Base-by-base conservation (phyloP, 2,888 invertebrate genomes). In the Drosophila macrospina region DNA sequence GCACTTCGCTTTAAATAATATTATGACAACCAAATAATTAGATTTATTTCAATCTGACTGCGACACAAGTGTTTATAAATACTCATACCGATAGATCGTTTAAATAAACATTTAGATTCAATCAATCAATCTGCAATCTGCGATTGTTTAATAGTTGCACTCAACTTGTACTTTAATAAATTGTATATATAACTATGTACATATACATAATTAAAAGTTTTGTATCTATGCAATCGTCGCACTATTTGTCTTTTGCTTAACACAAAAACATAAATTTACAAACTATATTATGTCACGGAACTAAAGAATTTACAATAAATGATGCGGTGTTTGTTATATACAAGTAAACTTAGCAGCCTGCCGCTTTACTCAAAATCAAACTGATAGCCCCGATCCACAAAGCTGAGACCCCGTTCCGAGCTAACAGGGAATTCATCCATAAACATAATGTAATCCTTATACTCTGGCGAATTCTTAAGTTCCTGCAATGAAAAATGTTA, bases 301-400 rank as follows among this genome's bases (percentile, higher is more conserved):
- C 26, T 50, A 60, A 52, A 30, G 7, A 52, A 60, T 63, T 54
- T 61, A 65, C 48, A 71, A 39, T 41, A 51, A 41, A 36, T 62
- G 42, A 54, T 41, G 54, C 39, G 41, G 5, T 48, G 15, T 62
- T 50, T 56, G 16, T 42, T 69, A 75, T 74, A 26, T 74, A 77
- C 68, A 74, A 36, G 24, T 45, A 16, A 44, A 41, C 20, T 59
- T 11, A 41, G 32, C 26, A 45, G 45, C 44, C 30, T 6, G 36
- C 26, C 34, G 16, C 32, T 50, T 67, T 74, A 81, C 44, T 81
- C 74, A 73, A 90, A 90, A 60, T 90, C 86, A 74, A 90, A 90
- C 37, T 90, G 88, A 67, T 80, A 90, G 26, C 90, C 90, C 41
- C 91, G 82, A 68, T 90, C 86, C 1, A 90, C 86, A 61, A 85